phyloP scores from a whole-genome alignment of 2,888 invertebrate genomes.

The Ormyrus thymus region DNA sequence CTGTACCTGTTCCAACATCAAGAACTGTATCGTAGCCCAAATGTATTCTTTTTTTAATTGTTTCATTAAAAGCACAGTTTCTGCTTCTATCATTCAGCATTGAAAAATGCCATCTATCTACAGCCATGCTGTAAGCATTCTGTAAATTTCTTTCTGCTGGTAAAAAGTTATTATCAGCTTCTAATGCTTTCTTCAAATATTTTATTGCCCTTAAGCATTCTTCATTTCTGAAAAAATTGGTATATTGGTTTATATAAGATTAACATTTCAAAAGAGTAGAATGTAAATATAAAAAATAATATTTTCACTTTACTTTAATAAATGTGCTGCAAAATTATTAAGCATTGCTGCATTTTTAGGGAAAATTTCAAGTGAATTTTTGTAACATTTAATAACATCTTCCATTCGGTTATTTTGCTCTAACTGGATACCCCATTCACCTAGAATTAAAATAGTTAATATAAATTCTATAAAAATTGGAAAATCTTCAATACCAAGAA shows the following conservation, averaged over 20 bases:
- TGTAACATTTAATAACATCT: slow-evolving; percentile 63
- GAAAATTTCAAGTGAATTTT: slow-evolving; percentile 63
- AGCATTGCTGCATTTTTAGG: slow-evolving; percentile 65
- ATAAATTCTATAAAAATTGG: background rate
- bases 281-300: slow-evolving; percentile 6
- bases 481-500: background rate
- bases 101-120: slow-evolving; percentile 88
- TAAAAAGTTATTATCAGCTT: slow-evolving; percentile 76
- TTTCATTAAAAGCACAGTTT: slow-evolving; percentile 81
- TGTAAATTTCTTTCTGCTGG: slow-evolving; percentile 82
- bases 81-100: slow-evolving; percentile 87
- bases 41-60: slow-evolving; percentile 78
- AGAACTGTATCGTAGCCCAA: slow-evolving; percentile 78
- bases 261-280: too few species aligned
- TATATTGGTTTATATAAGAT: too few species aligned
- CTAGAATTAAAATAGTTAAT: slow-evolving; percentile 54
- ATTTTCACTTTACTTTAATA: slow-evolving; percentile 60
- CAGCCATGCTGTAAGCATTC: slow-evolving; percentile 81
- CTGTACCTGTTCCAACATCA: slow-evolving; percentile 88
- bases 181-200: slow-evolving; percentile 78
- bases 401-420: slow-evolving; percentile 59
- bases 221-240: slow-evolving; percentile 64
- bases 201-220: slow-evolving; percentile 78
- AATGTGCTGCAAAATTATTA: slow-evolving; percentile 67
- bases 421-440: slow-evolving; percentile 67